Percentiles rank a stretch among this genome's conserved stretches.
Evolutionary conservation across 2,113 vertebrate genomes (phyloP).

Genomic region (Dicentrarchus labrax): DNA sequence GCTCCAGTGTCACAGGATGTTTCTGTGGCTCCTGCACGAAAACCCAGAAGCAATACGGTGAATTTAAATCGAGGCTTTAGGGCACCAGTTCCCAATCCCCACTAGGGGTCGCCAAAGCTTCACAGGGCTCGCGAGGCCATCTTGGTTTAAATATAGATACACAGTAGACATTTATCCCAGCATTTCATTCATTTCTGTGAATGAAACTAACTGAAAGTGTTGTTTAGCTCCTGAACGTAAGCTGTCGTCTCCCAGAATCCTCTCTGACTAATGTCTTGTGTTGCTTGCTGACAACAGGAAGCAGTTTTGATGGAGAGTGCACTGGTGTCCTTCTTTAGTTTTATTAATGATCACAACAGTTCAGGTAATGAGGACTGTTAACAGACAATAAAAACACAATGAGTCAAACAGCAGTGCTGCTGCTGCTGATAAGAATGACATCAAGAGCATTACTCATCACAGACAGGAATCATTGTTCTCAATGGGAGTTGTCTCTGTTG

Average conservation of each 20-base stretch:
- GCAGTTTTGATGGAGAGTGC: background rate
- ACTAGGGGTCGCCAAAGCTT: background rate
- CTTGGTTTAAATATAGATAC: no score
- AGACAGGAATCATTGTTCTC: no score
- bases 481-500: no score
- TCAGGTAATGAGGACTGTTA: conserved; percentile 15
- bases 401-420: background rate
- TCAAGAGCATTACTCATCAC: background rate
- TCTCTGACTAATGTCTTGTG: no score
- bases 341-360: background rate
- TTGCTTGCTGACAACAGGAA: no score
- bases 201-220: no score
- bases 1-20: background rate
- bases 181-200: no score
- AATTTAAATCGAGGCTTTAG: background rate
- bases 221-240: no score
- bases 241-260: no score
- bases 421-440: background rate
- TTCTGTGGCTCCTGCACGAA: background rate
- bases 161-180: no score
- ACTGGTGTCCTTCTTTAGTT: background rate
- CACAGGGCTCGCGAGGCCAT: no score
- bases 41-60: background rate
- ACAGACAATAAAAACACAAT: background rate
- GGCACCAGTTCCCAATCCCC: background rate